Evolutionary conservation across 2,888 invertebrate genomes (phyloP).

Genomic region (Mamestra brassicae): DNA sequence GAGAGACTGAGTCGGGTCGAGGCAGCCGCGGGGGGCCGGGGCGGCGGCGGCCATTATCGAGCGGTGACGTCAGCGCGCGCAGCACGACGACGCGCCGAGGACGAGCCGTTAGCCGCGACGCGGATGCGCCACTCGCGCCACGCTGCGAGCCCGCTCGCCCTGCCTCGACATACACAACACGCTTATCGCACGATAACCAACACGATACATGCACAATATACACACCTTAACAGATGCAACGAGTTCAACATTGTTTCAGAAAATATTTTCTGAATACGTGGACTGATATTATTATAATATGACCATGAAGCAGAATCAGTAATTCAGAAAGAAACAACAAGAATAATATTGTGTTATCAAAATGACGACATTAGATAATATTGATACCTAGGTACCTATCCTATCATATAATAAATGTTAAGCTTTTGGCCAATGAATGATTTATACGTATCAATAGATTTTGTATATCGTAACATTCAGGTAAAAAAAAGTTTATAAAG

Average conservation of each 20-base stretch:
- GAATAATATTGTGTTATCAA: not conserved
- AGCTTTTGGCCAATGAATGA: slow-evolving; percentile 2
- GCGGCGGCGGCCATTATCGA: slow-evolving; percentile 89
- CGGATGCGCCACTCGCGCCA: slow-evolving; percentile 84
- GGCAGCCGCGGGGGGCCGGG: slow-evolving; percentile 75
- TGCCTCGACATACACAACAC: slow-evolving; percentile 73
- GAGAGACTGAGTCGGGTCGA: slow-evolving; percentile 83
- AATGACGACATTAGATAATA: slow-evolving; percentile 20
- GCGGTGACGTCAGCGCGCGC: slow-evolving; percentile 91
- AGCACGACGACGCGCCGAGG: slow-evolving; percentile 83
- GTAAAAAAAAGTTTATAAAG: not conserved
- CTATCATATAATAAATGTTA: not conserved
- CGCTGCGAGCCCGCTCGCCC: slow-evolving; percentile 71
- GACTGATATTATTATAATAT: not conserved
- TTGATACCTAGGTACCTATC: not conserved
- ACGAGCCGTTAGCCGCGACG: slow-evolving; percentile 89
- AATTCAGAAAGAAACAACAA: not conserved
- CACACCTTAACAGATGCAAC: slow-evolving; percentile 68
- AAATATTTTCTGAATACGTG: slow-evolving; percentile 18
- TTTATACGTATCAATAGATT: not conserved
- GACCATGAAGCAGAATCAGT: not conserved
- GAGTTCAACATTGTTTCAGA: slow-evolving; percentile 50
- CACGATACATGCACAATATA: slow-evolving; percentile 69
- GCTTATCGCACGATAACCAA: slow-evolving; percentile 83
- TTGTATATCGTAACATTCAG: not conserved